Evolutionary conservation across 2,797 vertebrate species (phyloP).

Genomic region (Gallinago nigripennis): DNA sequence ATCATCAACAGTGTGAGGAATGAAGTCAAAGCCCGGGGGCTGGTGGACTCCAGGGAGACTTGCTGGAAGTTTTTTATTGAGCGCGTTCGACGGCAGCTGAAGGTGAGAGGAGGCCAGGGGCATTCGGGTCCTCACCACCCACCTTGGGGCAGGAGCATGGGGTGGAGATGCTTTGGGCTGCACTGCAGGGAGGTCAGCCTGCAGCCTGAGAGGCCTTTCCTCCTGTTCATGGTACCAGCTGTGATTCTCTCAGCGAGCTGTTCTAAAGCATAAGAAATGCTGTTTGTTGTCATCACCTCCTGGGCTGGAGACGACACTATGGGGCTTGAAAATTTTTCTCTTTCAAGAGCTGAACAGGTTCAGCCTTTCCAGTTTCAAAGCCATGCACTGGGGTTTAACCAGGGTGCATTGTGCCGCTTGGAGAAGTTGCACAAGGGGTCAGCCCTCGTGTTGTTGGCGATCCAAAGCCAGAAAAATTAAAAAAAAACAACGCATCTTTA

Average conservation of each 20-base stretch:
- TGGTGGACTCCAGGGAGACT: constrained; percentile 87
- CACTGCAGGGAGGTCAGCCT: background rate
- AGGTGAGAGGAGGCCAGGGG: constrained; percentile 77
- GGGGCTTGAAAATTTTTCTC: background rate
- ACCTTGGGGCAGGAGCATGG: rapidly evolving
- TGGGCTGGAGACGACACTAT: background rate
- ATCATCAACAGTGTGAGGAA: constrained; percentile 85
- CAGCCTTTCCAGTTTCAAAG: background rate
- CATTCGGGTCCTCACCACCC: rapidly evolving
- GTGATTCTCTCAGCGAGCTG: background rate
- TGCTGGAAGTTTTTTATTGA: constrained; percentile 97
- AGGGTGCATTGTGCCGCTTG: background rate
- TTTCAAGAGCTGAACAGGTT: background rate
- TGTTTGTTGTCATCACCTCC: background rate
- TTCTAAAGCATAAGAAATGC: no score
- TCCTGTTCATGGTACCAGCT: background rate
- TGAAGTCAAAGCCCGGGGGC: constrained; percentile 85
- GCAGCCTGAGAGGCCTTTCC: background rate
- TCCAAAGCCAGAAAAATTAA: background rate
- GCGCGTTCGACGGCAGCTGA: constrained; percentile 86
- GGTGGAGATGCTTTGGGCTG: background rate
- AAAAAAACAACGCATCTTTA: background rate
- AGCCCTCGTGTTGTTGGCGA: background rate
- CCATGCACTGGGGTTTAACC: background rate
- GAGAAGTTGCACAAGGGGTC: background rate